Percentiles rank a stretch among this genome's conserved stretches.
These are phyloP conservation scores for Sebastes oblongus DNA, from an alignment of 2,797 vertebrate species.

Conservation along the genomic window DNA sequence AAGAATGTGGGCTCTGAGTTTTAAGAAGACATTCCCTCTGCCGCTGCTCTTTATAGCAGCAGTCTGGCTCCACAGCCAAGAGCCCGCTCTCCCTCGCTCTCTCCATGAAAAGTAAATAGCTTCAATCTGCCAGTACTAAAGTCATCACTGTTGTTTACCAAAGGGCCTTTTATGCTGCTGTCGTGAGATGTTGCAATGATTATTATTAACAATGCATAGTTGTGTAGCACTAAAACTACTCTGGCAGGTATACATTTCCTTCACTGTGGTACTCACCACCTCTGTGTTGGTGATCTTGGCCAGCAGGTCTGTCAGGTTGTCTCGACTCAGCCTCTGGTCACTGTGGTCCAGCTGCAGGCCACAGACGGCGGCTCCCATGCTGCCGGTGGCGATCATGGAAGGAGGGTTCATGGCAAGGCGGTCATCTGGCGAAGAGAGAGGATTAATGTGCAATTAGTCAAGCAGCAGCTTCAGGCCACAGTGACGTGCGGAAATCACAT, in stretches of 20 bases:
- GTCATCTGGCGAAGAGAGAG: slow-evolving; percentile 85
- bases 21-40: slow-evolving; percentile 79
- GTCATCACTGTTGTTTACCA: slow-evolving; percentile 69
- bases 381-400: slow-evolving; percentile 97
- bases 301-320: slow-evolving; percentile 90
- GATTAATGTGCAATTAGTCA: slow-evolving; percentile 32
- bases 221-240: slow-evolving; percentile 18
- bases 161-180: slow-evolving; percentile 60
- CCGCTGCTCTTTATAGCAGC: slow-evolving; percentile 80
- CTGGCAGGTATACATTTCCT: background rate
- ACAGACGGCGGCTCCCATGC: slow-evolving; percentile 93
- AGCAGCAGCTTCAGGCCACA: slow-evolving; percentile 5
- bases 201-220: slow-evolving; percentile 37
- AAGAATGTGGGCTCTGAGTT: slow-evolving; percentile 82
- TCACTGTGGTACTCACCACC: slow-evolving; percentile 86
- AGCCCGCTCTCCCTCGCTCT: slow-evolving; percentile 61
- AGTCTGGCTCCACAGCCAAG: slow-evolving; percentile 74
- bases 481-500: slow-evolving; percentile 12
- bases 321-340: slow-evolving; percentile 83
- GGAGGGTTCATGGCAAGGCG: slow-evolving; percentile 96
- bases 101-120: slow-evolving; percentile 76
- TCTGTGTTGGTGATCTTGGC: slow-evolving; percentile 98
- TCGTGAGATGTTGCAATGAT: slow-evolving; percentile 54
- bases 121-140: slow-evolving; percentile 79
- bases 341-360: slow-evolving; percentile 90